Evolutionary conservation across 1,140 invertebrate species (phyloP).

Genomic region (Phthorimaea operculella): DNA sequence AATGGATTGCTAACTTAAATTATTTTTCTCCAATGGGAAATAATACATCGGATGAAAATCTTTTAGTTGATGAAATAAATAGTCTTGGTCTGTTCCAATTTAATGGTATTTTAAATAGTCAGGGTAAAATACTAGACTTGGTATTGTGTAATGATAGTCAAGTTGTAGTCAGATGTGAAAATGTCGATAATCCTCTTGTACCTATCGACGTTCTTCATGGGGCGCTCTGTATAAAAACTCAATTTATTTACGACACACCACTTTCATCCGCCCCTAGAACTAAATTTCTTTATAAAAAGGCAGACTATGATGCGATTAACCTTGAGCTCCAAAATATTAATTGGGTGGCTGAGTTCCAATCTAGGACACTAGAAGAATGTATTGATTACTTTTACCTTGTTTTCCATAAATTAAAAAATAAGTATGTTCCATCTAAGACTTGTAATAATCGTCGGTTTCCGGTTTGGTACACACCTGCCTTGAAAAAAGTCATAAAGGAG

Average conservation of each 20-base stretch:
- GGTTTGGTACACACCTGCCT: background rate
- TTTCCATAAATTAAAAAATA: background rate
- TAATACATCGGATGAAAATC: conserved; percentile 4
- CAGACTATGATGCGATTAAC: background rate
- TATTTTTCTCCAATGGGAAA: background rate
- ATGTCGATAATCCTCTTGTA: conserved; percentile 9
- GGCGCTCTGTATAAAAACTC: conserved; percentile 9
- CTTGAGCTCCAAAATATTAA: background rate
- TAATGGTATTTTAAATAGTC: conserved; percentile 12
- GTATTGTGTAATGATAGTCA: conserved; percentile 10
- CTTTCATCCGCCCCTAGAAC: conserved; percentile 2
- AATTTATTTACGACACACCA: background rate
- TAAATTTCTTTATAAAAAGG: background rate
- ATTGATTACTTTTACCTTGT: background rate
- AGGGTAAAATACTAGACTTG: conserved; percentile 16
- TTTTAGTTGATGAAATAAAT: conserved; percentile 13
- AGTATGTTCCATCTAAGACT: background rate
- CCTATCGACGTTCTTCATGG: conserved; percentile 17
- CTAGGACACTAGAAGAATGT: background rate
- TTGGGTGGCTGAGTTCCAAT: background rate
- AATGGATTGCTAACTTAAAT: background rate
- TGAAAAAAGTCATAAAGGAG: background rate
- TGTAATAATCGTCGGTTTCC: background rate
- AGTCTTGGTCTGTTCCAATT: conserved; percentile 9
- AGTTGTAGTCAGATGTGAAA: conserved; percentile 9